Conservation (phyloP, 2,797 vertebrate genomes). For the Lophotriccus pileatus region DNA sequence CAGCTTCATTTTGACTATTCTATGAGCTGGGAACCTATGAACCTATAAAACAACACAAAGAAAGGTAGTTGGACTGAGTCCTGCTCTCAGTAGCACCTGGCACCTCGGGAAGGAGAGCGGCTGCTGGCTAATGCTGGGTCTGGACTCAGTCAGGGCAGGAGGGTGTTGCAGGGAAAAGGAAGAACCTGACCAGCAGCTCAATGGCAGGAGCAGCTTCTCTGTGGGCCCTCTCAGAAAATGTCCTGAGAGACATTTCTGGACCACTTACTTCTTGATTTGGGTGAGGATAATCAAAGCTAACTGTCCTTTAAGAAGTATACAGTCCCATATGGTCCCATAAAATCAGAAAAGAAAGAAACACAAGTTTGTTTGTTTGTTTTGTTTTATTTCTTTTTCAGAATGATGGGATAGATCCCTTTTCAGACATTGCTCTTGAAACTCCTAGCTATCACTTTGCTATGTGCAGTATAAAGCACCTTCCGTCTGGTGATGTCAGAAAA, state of each 20-base stretch:
- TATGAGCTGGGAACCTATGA: background rate
- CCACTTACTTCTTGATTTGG: background rate
- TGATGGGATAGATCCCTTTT: background rate
- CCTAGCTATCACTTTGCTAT: background rate
- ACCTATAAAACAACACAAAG: fast-evolving
- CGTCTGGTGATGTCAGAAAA: background rate
- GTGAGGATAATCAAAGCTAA: background rate
- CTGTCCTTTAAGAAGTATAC: fast-evolving
- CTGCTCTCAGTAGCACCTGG: background rate
- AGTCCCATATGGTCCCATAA: background rate
- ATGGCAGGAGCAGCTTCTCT: background rate
- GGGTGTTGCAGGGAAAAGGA: fast-evolving
- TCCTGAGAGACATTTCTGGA: background rate
- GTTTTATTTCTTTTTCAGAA: background rate
- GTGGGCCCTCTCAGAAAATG: fast-evolving
- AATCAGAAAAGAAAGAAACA: background rate
- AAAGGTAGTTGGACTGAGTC: fast-evolving
- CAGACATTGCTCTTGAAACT: background rate
- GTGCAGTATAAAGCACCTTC: background rate
- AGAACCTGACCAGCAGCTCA: background rate
- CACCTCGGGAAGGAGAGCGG: background rate
- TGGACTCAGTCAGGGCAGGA: background rate
- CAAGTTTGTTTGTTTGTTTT: background rate
- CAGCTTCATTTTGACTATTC: background rate
- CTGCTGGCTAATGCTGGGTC: background rate